Conservation (phyloP, 2,113 vertebrate genomes). For the Heloderma charlesbogerti region DNA sequence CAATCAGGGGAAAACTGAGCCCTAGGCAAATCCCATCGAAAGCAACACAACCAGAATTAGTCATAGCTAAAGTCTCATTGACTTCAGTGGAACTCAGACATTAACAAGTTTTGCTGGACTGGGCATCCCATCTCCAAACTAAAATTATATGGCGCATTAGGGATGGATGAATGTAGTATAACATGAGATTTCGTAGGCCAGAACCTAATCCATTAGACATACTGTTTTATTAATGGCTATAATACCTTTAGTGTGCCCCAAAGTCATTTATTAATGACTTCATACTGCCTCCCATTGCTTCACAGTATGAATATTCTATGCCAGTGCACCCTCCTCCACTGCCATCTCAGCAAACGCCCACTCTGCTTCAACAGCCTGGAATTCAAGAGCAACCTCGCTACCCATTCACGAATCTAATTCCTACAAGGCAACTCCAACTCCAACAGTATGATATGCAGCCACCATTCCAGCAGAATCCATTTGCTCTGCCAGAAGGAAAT, state of each 20-base stretch:
- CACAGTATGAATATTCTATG: conserved; percentile 65
- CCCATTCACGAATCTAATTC: conserved; percentile 22
- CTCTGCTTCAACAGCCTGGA: conserved; percentile 44
- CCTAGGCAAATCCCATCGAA: background rate
- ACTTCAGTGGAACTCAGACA: background rate
- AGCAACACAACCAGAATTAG: background rate
- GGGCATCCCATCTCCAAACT: no score
- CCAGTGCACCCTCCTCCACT: conserved; percentile 57
- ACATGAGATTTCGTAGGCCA: background rate
- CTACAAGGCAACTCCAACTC: conserved; percentile 8
- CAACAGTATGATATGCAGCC: conserved; percentile 25
- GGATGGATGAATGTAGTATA: background rate
- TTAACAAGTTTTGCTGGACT: background rate
- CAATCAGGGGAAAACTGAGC: background rate
- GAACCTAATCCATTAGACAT: background rate
- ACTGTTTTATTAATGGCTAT: background rate
- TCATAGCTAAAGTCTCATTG: background rate
- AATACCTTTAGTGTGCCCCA: background rate
- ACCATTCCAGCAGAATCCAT: conserved; percentile 26
- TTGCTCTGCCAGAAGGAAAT: conserved; percentile 49
- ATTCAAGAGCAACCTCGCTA: conserved; percentile 42
- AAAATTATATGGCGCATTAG: background rate
- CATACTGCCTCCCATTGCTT: conserved; percentile 33
- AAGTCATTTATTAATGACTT: background rate
- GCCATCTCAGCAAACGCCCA: conserved; percentile 51